Base-by-base conservation (phyloP, 1,140 invertebrate genomes). In the Helicoverpa zea region DNA sequence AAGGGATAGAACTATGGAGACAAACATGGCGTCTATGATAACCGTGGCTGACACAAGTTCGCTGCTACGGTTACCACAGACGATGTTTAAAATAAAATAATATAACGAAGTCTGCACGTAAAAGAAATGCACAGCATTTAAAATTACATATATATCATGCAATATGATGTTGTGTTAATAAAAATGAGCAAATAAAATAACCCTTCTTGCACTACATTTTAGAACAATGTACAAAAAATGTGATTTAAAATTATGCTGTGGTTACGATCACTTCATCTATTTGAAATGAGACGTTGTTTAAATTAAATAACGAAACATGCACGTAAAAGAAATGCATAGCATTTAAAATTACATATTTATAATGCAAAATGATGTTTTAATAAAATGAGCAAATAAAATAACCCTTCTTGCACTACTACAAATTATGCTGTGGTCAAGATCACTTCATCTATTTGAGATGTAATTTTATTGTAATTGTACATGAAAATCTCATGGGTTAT, bases 141-240 rank as follows among this genome's bases (percentile, higher is more conserved):
- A 58, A 18, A 23, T 23, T 43, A 43, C 35, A 43, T 43, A 43
- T 9, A 43, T 43, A 43, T 9, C 9, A 43, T 43, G 35, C 9
- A 9, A 58, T 9, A 23, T n/a, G 52, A n/a, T 3, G 16, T 58
- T 10, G 18, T 58, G 35, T 12, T 66, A 47, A 16, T 35, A 14
- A 66, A 23, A 16, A 66, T 66, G 35, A 66, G 43, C 63, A 47
- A 66, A 66, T 66, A 64, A 43, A 64, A 64, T 64, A 64, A 58
- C 16, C 43, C n/a, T 64, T 23, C 12, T 64, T 66, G 43, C 35
- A 66, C 16, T 14, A 66, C 9, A 66, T 66, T 47, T 66, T 43
- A 16, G 35, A 43, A 43, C 35, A 5, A 59, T 59, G 3, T 59
- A 29, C 35, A 43, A 66, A n/a, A 43, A 14, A n/a, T 66, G 58